A percentile compares a stretch with the other conserved stretches of the same genome.
phyloP scores from a whole-genome alignment of 2,888 invertebrate genomes.

The Troilus luridus region DNA sequence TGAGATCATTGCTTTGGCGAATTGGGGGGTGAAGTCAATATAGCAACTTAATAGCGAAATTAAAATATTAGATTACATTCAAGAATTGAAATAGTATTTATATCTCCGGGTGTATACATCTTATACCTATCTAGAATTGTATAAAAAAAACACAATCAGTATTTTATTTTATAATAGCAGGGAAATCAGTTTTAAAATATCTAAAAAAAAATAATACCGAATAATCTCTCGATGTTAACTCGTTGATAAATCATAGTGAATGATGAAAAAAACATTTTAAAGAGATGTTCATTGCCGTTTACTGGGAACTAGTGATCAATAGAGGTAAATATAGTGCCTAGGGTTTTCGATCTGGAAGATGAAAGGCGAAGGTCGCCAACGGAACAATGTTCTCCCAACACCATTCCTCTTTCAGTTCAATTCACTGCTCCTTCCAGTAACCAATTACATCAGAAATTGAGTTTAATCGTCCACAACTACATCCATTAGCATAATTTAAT shows the following conservation, averaged over 20 bases:
- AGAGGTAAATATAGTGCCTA: neutral
- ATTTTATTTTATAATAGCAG: no score
- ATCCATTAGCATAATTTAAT: neutral
- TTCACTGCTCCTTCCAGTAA: neutral
- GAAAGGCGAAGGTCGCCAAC: neutral
- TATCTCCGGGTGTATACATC: no score
- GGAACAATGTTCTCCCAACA: neutral
- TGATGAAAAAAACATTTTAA: neutral
- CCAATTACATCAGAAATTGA: neutral
- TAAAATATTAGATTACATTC: no score
- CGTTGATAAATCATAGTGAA: neutral
- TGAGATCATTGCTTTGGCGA: no score
- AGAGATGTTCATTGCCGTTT: slow-evolving; percentile 3
- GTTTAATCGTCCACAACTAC: neutral
- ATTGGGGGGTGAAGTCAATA: no score
- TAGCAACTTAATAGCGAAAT: no score
- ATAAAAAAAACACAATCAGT: no score
- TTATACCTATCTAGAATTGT: no score
- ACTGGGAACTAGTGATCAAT: slow-evolving; percentile 7
- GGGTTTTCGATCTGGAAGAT: neutral
- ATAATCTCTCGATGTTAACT: neutral
- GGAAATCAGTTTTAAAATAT: no score
- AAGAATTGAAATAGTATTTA: no score
- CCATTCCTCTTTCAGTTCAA: neutral
- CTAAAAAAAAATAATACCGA: neutral